phyloP scores from a whole-genome alignment of 2,113 vertebrate species.

The Caretta caretta region DNA sequence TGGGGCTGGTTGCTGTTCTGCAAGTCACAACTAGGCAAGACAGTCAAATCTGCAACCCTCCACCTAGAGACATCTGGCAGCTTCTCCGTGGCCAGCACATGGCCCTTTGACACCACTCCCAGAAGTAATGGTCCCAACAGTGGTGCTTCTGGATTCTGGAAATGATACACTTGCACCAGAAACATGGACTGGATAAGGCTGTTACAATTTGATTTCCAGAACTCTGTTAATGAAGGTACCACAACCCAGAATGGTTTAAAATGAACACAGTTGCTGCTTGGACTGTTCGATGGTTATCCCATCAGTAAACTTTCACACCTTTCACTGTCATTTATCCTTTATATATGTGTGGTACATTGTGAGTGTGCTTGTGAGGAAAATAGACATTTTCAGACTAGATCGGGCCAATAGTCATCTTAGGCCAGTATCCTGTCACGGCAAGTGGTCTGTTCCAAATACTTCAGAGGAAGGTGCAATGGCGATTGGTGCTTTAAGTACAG shows the following conservation, averaged over 20 bases:
- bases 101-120: neutral
- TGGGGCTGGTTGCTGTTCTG: neutral
- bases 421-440: neutral
- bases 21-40: neutral
- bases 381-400: neutral
- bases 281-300: neutral
- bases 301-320: neutral
- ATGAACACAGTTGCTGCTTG: neutral
- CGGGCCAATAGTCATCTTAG: neutral
- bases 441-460: neutral
- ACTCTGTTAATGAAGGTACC: accelerated
- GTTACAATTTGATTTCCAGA: neutral
- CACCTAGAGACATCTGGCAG: neutral
- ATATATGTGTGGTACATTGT: neutral
- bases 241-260: neutral
- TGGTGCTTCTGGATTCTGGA: neutral
- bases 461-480: neutral
- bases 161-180: neutral
- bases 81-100: neutral
- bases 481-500: neutral
- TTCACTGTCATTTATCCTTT: neutral
- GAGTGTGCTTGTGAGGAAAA: neutral
- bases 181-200: neutral
- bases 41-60: neutral
- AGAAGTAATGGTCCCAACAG: neutral